A percentile compares a stretch with the other conserved stretches of the same genome.
Evolutionary conservation across 2,888 invertebrate genomes (phyloP).

Genomic region (Calameuta idolon): DNA sequence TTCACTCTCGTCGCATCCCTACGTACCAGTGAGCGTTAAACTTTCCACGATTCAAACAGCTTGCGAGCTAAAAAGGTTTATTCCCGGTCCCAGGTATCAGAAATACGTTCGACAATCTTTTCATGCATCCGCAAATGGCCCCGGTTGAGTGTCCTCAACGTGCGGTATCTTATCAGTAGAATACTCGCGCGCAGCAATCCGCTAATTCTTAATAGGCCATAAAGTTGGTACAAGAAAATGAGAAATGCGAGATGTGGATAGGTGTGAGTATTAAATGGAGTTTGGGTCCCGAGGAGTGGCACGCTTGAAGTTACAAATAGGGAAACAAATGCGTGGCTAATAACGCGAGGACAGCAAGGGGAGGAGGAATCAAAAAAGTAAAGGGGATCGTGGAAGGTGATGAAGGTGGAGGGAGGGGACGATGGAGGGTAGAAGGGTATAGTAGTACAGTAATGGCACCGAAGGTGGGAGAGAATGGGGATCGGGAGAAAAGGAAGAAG

Average conservation of each 20-base stretch:
- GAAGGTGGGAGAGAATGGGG: not conserved
- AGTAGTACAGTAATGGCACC: not conserved
- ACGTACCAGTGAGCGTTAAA: not conserved
- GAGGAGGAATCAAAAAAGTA: constrained; percentile 6
- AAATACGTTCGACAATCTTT: not conserved
- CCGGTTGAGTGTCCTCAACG: not conserved
- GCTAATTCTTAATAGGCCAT: not conserved
- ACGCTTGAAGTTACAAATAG: constrained; percentile 10
- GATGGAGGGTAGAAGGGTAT: not conserved
- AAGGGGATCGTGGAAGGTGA: constrained; percentile 8
- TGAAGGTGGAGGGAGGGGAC: not conserved
- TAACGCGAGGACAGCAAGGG: constrained; percentile 8
- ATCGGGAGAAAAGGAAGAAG: not conserved
- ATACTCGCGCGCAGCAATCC: not conserved
- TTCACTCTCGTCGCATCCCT: not conserved
- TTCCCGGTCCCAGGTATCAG: not conserved
- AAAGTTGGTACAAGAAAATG: not conserved
- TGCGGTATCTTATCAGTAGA: constrained; percentile 9
- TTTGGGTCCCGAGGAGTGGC: not conserved
- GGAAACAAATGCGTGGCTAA: constrained; percentile 11
- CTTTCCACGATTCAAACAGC: not conserved
- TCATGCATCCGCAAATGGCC: not conserved
- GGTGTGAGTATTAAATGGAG: not conserved
- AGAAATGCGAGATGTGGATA: not conserved
- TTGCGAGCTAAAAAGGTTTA: not conserved